Evolutionary conservation across 2,888 invertebrate genomes (phyloP), one percentile per base, ranked within the genome.

Genomic region (Anaspis maculata): DNA sequence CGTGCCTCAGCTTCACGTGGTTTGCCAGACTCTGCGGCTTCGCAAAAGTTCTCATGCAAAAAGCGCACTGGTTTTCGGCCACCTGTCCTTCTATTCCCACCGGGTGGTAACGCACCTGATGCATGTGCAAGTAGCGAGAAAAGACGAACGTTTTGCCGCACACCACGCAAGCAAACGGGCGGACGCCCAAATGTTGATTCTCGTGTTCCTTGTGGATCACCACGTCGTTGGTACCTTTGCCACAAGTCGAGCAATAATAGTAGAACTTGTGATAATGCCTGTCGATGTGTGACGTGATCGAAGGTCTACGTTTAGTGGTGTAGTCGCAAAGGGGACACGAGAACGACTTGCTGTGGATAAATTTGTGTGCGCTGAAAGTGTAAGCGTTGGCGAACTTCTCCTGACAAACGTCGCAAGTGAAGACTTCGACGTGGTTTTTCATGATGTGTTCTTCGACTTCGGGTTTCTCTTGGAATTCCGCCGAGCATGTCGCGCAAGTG

Each of bases 241-340:
- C 46, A 34, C 64, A 64, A 7, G 61, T 44, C 16, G 54, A 48
- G 30, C 64, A 64, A 32, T 71, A 67, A 62, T 76, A 72, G 26
- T 62, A 62, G 39, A 62, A 66, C 30, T 67, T 61, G 48, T 68
- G 66, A 23, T 52, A 45, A 41, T 69, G 69, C 62, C 67, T 67
- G 15, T 67, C 66, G 66, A 62, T 72, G 68, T 65, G 73, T 71
- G 37, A 73, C 54, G 27, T 69, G 68, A 46, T 72, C 57, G 45
- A 29, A 7, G 32, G 28, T 7, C 37, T 41, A 9, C 33, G 32
- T 26, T 31, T 39, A 2, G 24, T 25, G 1, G 45, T 39, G 19
- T 19, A 19, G 19, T 49, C 7, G 50, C 63, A 63, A 11, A 59
- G 34, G 2, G 59, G 59, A 36, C 63, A 63, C 0, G 38, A 39